Evolutionary conservation across 2,888 invertebrate genomes (phyloP), one percentile per base, ranked within the genome.

Genomic region (Xylota sylvarum): DNA sequence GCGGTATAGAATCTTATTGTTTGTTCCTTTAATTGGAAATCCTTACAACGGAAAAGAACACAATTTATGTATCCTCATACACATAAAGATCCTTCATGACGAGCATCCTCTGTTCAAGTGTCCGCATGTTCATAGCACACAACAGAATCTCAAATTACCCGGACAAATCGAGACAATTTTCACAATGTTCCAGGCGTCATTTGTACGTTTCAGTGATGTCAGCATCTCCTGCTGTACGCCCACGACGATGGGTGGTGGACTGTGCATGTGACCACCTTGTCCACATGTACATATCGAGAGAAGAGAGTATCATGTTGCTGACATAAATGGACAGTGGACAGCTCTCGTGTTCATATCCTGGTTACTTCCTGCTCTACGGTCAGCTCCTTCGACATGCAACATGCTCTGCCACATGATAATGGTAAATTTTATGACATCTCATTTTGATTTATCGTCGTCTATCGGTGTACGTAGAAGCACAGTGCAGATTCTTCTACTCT

Each of bases 391-490:
- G 70, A 70, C 79, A 79, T 83, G 70, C 87, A 77, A 82, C 78
- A 79, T 83, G 69, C 78, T 70, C 73, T 78, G 74, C 50, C 70
- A 74, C 79, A 87, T 83, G 77, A 86, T 86, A 86, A 86, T 86
- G 82, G 70, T 74, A 79, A 58, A 83, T 79, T 87, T 83, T 83
- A 79, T 83, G 78, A 87, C 87, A 83, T 87, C 73, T 78, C 70
- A 73, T 74, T 77, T 87, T 87, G 87, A 87, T 87, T 87, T 83
- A 83, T 87, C 64, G 56, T 74, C 60, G 58, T 86, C 76, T 76
- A 80, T 80, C 65, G 55, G 67, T 67, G 40, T 58, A 62, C 30
- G 35, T 23, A 35, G 43, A 23, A 27, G 69, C 65, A 23, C 23
- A 70, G 32, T 73, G 46, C 52, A 77, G 40, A 40, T 60, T 62